These are phyloP conservation scores for Nannoperca australis DNA, from an alignment of 2,797 vertebrate genomes.

Conservation along the genomic window DNA sequence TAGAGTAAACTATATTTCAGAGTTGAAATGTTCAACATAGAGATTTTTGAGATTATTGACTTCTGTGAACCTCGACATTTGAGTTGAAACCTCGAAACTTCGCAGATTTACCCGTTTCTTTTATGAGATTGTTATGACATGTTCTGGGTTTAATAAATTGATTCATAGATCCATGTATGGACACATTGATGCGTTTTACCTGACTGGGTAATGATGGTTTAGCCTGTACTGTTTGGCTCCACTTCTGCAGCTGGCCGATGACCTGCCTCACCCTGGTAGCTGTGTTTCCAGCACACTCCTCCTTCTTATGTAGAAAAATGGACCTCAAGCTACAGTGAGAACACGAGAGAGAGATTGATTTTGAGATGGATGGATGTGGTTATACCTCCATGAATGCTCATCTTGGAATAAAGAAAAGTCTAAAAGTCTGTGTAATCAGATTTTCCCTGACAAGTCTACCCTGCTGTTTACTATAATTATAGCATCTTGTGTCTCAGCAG, in stretches of 20 bases:
- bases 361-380: background rate
- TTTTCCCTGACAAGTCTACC: background rate
- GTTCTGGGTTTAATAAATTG: background rate
- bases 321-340: constrained; percentile 40
- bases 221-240: constrained; percentile 41
- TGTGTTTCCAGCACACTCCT: constrained; percentile 31
- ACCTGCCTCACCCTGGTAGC: constrained; percentile 18
- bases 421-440: background rate
- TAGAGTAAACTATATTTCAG: background rate
- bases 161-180: background rate
- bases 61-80: background rate
- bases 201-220: constrained; percentile 37
- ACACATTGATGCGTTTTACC: constrained; percentile 44
- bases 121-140: too few relatives aligned
- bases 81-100: background rate
- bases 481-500: background rate
- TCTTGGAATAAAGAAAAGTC: background rate
- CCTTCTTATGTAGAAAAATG: constrained; percentile 31
- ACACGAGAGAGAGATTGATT: background rate
- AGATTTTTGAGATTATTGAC: background rate
- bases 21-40: background rate
- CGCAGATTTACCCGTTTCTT: too few relatives aligned
- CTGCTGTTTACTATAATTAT: background rate
- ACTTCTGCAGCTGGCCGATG: constrained; percentile 52
- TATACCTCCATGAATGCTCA: background rate